phyloP scores from a whole-genome alignment of 2,888 invertebrate species.

The Yponomeuta cagnagella region DNA sequence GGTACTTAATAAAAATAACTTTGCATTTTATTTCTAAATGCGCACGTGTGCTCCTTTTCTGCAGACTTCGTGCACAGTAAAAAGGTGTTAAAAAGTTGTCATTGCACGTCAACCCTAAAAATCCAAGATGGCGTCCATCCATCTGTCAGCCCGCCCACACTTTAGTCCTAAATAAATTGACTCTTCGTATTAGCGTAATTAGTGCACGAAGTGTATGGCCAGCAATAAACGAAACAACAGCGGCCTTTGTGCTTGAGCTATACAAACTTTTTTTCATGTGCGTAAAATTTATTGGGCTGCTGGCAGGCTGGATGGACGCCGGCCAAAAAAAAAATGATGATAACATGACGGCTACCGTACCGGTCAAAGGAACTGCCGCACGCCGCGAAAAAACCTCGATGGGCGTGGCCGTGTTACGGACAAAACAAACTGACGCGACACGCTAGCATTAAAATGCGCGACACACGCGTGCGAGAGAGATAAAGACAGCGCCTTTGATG shows the following conservation, averaged over 20 bases:
- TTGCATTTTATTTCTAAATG: not conserved
- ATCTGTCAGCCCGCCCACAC: conserved; percentile 22
- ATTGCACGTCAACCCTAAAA: conserved; percentile 9
- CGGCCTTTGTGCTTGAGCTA: conserved; percentile 41
- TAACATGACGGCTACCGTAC: conserved; percentile 72
- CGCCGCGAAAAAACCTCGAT: conserved; percentile 31
- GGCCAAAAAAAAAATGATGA: conserved; percentile 55
- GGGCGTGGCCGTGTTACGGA: conserved; percentile 72
- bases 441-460: not conserved
- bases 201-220: conserved; percentile 30
- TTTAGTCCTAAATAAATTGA: conserved; percentile 21
- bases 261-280: conserved; percentile 59
- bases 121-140: conserved; percentile 21
- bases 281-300: conserved; percentile 54
- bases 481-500: conserved; percentile 21
- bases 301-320: conserved; percentile 36
- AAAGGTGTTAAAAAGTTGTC: conserved; percentile 6
- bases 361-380: conserved; percentile 52
- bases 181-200: conserved; percentile 29
- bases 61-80: not conserved
- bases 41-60: not conserved
- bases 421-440: conserved; percentile 62
- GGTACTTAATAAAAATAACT: too few species aligned
- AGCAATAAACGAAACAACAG: conserved; percentile 49
- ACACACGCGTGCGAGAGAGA: conserved; percentile 51